Evolutionary conservation across 2,113 vertebrate species (phyloP).

Genomic region (Raja brachyura): DNA sequence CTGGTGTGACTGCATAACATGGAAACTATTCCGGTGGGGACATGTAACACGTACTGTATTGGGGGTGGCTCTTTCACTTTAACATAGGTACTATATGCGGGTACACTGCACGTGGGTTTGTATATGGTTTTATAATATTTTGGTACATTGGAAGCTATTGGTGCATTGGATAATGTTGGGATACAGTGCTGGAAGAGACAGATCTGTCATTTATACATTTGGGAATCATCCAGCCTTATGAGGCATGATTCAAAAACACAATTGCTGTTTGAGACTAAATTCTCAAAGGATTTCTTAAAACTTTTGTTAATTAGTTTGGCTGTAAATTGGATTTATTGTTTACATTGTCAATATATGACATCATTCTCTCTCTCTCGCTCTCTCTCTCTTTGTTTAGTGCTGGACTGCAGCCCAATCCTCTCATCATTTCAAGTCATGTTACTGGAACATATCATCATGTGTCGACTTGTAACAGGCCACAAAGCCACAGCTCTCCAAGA

Average conservation of each 20-base stretch:
- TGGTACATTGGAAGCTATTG: no score
- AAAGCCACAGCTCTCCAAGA: constrained; percentile 95
- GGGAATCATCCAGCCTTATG: neutral
- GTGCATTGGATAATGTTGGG: neutral
- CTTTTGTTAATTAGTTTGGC: neutral
- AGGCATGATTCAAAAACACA: neutral
- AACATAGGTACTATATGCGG: no score
- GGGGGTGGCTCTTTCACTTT: no score
- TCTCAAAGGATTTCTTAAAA: neutral
- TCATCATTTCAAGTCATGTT: constrained; percentile 98
- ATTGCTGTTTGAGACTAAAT: neutral
- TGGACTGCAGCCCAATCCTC: constrained; percentile 96
- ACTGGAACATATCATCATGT: constrained; percentile 98
- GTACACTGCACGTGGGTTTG: no score
- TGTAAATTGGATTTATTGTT: neutral
- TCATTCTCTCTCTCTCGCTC: neutral
- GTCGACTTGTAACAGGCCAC: constrained; percentile 90
- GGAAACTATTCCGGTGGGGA: neutral
- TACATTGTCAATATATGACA: neutral
- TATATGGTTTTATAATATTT: no score
- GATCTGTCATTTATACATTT: neutral
- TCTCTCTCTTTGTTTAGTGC: constrained; percentile 60
- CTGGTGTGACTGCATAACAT: neutral
- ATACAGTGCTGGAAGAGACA: neutral
- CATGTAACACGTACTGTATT: neutral